These are phyloP conservation scores for Haliaeetus leucogaster DNA, from an alignment of 2,113 vertebrate species.

Conservation along the genomic window DNA sequence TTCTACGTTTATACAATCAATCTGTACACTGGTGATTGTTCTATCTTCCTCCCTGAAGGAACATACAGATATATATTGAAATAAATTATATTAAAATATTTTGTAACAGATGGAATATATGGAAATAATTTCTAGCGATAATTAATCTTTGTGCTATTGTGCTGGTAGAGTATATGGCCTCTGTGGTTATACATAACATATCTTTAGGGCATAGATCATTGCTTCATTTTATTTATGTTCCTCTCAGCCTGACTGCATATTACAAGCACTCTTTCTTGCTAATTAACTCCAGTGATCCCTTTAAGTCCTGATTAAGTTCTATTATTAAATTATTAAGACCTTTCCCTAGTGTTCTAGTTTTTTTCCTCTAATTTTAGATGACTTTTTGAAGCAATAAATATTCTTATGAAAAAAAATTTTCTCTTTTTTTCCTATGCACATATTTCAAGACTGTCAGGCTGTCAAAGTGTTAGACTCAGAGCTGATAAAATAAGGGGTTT, in stretches of 20 bases:
- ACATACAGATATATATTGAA: not conserved
- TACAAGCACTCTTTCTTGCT: constrained; percentile 20
- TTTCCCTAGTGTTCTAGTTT: not conserved
- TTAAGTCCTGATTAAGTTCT: constrained; percentile 13
- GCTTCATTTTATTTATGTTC: constrained; percentile 33
- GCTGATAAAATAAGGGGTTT: not conserved
- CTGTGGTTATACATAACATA: not conserved
- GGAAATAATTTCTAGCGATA: not conserved
- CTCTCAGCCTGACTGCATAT: not conserved
- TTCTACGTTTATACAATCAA: not conserved
- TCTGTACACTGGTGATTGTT: not conserved
- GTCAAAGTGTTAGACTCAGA: not conserved
- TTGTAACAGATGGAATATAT: not conserved
- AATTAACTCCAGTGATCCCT: constrained; percentile 42
- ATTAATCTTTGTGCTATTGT: not conserved
- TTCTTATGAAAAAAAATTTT: not conserved
- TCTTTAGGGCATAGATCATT: not conserved
- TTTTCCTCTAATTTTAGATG: not conserved
- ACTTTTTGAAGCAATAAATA: not conserved
- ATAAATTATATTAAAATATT: not conserved
- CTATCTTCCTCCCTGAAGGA: not conserved
- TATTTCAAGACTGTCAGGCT: not conserved
- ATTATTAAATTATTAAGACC: constrained; percentile 41
- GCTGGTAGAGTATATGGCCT: not conserved
- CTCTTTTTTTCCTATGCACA: not conserved